These are phyloP conservation scores for Galeopterus variegatus DNA, from an alignment of 2,113 vertebrate species.

Conservation along the genomic window DNA sequence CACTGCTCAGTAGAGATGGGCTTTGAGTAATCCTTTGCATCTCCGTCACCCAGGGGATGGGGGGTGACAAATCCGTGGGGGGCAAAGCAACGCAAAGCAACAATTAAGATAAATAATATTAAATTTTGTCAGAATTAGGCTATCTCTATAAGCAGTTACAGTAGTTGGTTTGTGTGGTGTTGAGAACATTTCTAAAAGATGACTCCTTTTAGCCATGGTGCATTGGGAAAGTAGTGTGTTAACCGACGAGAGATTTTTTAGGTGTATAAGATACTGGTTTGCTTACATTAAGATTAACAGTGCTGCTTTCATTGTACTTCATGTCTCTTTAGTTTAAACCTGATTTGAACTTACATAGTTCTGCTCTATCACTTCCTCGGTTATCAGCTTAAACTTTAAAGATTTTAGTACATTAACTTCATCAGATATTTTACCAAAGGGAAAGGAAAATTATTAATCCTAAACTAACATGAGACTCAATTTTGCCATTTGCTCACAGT, in stretches of 20 bases:
- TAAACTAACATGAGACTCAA: background rate
- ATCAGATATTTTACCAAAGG: background rate
- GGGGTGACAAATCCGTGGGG: no score
- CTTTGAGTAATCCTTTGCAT: no score
- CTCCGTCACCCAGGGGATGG: no score
- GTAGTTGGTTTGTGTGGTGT: background rate
- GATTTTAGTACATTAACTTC: background rate
- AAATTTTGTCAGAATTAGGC: slow-evolving; percentile 34
- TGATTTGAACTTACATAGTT: background rate
- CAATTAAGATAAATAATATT: background rate
- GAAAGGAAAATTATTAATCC: background rate
- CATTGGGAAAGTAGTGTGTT: background rate
- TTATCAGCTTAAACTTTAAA: background rate
- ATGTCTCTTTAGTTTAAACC: background rate
- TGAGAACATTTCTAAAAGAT: background rate
- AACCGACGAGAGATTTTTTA: background rate
- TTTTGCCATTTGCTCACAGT: background rate
- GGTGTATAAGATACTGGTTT: background rate
- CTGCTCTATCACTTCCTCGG: background rate
- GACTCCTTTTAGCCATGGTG: background rate
- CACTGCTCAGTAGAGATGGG: no score
- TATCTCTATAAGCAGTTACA: background rate
- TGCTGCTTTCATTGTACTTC: background rate
- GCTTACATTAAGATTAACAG: background rate
- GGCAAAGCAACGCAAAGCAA: no score